These are phyloP conservation scores for Ispidina lecontei DNA, from an alignment of 2,797 vertebrate genomes.

Conservation along the genomic window DNA sequence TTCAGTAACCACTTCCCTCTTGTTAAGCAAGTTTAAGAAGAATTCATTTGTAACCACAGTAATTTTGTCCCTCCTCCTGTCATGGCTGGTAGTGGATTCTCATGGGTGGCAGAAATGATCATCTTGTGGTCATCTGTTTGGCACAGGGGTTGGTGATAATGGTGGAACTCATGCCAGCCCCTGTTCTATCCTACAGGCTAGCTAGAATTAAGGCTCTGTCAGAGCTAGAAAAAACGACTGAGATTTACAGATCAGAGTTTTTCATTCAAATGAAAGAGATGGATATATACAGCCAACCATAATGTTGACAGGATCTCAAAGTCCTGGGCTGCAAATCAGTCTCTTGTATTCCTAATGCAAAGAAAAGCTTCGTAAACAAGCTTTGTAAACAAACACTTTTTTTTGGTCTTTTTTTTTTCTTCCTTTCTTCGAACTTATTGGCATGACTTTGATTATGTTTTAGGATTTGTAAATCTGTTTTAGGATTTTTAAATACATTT, in stretches of 20 bases:
- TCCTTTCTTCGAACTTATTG: neutral
- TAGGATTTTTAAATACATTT: constrained; percentile 60
- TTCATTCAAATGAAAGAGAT: neutral
- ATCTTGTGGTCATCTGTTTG: neutral
- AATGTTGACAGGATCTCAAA: neutral
- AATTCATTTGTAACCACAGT: fast-evolving
- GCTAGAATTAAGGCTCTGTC: neutral
- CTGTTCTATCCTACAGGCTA: neutral
- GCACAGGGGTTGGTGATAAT: fast-evolving
- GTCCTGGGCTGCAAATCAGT: neutral
- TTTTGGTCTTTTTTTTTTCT: no score
- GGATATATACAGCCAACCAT: neutral
- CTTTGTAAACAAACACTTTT: neutral
- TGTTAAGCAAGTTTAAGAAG: neutral
- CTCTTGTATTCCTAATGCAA: neutral
- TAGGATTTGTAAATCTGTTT: constrained; percentile 58
- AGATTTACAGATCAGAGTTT: neutral
- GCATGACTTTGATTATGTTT: constrained; percentile 14
- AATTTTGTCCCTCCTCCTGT: fast-evolving
- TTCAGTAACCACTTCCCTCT: neutral
- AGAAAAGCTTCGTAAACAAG: constrained; percentile 31
- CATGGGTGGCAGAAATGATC: neutral
- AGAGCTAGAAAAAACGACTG: neutral
- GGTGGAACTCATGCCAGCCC: neutral
- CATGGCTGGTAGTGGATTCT: fast-evolving